phyloP scores from a whole-genome alignment of 2,888 invertebrate species.

The Hofmannophila pseudospretella region DNA sequence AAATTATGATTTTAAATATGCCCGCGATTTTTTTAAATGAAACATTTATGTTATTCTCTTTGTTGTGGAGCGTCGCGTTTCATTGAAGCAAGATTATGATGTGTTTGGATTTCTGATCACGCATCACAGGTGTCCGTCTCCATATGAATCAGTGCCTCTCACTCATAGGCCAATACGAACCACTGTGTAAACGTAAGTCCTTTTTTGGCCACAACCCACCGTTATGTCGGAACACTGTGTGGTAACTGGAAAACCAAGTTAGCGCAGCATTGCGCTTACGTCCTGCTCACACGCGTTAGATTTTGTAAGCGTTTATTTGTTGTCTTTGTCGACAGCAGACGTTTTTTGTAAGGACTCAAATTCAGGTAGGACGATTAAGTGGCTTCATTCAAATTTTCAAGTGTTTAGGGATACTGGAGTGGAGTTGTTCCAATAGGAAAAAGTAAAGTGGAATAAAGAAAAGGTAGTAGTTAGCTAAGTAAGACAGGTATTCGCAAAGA shows the following conservation, averaged over 20 bases:
- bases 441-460: no score
- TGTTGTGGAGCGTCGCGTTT: slow-evolving; percentile 20
- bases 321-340: slow-evolving; percentile 26
- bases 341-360: slow-evolving; percentile 26
- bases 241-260: slow-evolving; percentile 8
- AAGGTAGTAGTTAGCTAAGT: no score
- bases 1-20: slow-evolving; percentile 1
- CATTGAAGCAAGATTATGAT: slow-evolving; percentile 46
- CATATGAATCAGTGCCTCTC: slow-evolving; percentile 10
- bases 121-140: slow-evolving; percentile 40
- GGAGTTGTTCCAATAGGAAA: background rate
- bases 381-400: slow-evolving; percentile 8
- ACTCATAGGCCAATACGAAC: slow-evolving; percentile 20
- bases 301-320: slow-evolving; percentile 20
- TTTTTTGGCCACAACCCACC: slow-evolving; percentile 2
- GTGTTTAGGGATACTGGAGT: background rate
- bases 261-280: slow-evolving; percentile 2
- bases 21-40: slow-evolving; percentile 13
- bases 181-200: slow-evolving; percentile 8
- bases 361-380: slow-evolving; percentile 10
- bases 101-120: slow-evolving; percentile 58
- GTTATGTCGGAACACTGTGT: slow-evolving; percentile 4
- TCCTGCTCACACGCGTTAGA: slow-evolving; percentile 34
- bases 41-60: slow-evolving; percentile 11
- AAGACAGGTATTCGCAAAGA: no score